Conservation (phyloP, 2,113 vertebrate species). For the Oriolus oriolus region DNA sequence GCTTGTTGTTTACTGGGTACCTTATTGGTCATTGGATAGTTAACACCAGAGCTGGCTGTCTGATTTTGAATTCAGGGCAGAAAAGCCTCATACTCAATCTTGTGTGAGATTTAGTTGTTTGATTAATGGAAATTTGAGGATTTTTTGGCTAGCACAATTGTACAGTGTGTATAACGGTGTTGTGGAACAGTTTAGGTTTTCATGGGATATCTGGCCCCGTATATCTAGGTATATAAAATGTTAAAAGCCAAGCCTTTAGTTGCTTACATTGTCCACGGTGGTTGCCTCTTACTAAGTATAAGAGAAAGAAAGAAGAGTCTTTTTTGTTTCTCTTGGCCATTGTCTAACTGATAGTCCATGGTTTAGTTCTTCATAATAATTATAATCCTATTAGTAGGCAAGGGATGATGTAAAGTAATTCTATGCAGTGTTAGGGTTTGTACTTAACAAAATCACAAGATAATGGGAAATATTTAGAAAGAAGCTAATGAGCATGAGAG, state of each 20-base stretch:
- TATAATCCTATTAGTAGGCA: not conserved
- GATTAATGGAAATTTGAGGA: not conserved
- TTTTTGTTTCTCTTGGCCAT: not conserved
- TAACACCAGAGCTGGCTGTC: not conserved
- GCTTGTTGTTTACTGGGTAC: not conserved
- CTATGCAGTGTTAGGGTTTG: not conserved
- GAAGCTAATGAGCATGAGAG: not conserved
- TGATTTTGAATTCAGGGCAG: not conserved
- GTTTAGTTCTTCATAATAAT: not conserved
- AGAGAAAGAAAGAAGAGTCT: not conserved
- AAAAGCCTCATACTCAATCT: not conserved
- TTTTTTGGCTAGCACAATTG: not conserved
- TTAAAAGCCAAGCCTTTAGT: not conserved
- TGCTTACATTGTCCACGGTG: accelerated
- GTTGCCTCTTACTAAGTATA: not conserved
- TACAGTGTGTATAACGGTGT: not conserved
- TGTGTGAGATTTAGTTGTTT: not conserved
- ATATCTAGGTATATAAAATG: not conserved
- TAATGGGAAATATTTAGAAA: not conserved
- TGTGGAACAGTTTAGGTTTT: not conserved
- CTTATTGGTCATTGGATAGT: accelerated
- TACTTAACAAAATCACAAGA: not conserved
- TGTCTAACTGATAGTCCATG: not conserved
- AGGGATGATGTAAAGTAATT: not conserved
- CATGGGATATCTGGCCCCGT: not conserved